Base-by-base conservation (phyloP, 2,888 invertebrate species). In the Petrophora chlorosata region DNA sequence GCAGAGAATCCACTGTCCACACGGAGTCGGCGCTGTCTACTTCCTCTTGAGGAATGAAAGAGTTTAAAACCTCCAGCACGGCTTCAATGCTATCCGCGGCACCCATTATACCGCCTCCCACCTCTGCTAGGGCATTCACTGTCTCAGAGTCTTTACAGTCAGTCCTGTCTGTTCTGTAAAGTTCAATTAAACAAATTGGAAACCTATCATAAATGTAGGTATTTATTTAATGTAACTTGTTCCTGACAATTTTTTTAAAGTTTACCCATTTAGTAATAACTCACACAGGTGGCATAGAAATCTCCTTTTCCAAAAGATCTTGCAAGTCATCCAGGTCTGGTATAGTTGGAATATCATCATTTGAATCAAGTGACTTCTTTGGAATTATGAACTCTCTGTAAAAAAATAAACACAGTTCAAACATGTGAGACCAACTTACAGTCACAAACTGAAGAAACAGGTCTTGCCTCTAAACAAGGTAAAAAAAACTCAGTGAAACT, bases 291-390 rank as follows among this genome's bases (percentile, higher is more conserved):
- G 85, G 84, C 51, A 79, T 70, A 13, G 82, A 77, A 65, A 88
- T 78, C 60, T 89, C 90, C 50, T 85, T 90, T 48, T 90, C 88
- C 22, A 89, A 56, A 45, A 85, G 83, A 48, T 91, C 90, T 59
- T 88, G 85, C 23, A 90, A 67, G 30, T 91, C 90, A 53, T 91
- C 91, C 25, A 89, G 59, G 56, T 91, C 91, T 5, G 91, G 91
- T 65, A 91, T 85, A 1, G 90, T 90, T 5, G 90, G 91, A 40
- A 91, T 91, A 49, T 91, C 91, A 54, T 90, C 88, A 52, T 81
- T 75, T 1, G 84, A 83, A 26, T 87, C 87, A 1, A 83, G 79
- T 0, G 84, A 81, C 53, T 84, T 88, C 46, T 82, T 86, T 1
- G 90, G 90, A 49, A 90, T 82, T 13, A 86, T 67, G 43, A 76